Evolutionary conservation across 2,888 invertebrate genomes (phyloP).

Genomic region (Folsomia manolachei): DNA sequence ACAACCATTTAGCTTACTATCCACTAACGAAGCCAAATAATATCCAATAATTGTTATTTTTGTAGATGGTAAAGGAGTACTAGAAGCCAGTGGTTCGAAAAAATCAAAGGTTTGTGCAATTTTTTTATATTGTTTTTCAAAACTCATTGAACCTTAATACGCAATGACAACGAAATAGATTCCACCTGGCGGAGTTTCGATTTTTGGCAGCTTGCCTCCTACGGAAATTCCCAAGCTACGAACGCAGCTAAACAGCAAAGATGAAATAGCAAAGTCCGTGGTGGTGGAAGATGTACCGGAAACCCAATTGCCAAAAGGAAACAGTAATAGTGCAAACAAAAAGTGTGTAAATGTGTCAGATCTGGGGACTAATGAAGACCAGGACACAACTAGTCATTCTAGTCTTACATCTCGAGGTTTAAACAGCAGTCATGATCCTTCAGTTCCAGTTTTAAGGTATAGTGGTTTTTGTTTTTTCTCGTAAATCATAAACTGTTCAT

Average conservation of each 20-base stretch:
- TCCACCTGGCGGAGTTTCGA: constrained; percentile 62
- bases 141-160: too few species aligned
- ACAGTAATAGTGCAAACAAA: too few species aligned
- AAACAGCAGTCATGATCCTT: constrained; percentile 22
- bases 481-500: too few species aligned
- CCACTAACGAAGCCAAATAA: too few species aligned
- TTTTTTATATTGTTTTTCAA: neutral
- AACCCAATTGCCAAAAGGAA: constrained; percentile 7
- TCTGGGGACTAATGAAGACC: constrained; percentile 12
- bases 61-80: too few species aligned
- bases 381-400: constrained; percentile 32
- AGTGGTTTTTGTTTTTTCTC: too few species aligned
- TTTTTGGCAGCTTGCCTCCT: constrained; percentile 56
- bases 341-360: neutral
- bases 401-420: constrained; percentile 21
- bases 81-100: neutral
- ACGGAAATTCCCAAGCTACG: constrained; percentile 14
- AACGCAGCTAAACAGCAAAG: constrained; percentile 11
- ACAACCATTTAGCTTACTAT: too few species aligned
- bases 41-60: too few species aligned
- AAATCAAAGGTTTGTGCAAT: neutral
- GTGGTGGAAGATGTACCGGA: constrained; percentile 1
- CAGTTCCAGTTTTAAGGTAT: constrained; percentile 21
- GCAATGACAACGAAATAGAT: constrained; percentile 56
- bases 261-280: neutral